Conservation (phyloP, 1,140 invertebrate species). For the Marisa cornuarietis region DNA sequence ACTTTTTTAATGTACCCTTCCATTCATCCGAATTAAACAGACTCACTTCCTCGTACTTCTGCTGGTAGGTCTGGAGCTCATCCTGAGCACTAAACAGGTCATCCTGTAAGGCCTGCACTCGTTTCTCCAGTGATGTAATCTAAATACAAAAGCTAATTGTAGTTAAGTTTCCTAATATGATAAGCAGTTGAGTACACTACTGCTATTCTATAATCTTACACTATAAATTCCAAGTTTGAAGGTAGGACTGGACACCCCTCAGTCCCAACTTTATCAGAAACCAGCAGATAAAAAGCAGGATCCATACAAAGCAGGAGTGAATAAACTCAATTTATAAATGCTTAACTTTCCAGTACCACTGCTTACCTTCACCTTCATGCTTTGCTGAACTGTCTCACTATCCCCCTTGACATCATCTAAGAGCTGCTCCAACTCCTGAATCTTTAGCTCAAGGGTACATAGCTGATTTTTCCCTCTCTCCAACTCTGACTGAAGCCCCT, state of each 20-base stretch:
- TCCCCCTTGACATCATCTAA: conserved; percentile 52
- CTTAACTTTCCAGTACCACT: background rate
- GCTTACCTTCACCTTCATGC: conserved; percentile 46
- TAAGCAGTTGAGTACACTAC: background rate
- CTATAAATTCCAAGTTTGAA: background rate
- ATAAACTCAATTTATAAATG: background rate
- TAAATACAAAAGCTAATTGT: conserved; percentile 15
- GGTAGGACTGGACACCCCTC: background rate
- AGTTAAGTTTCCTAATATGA: background rate
- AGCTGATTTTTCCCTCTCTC: conserved; percentile 6
- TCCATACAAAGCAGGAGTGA: background rate
- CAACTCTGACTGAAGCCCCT: conserved; percentile 1
- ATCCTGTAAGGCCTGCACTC: conserved; percentile 52
- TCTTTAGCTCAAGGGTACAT: conserved; percentile 17
- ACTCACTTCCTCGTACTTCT: conserved; percentile 52
- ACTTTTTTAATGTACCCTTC: no score
- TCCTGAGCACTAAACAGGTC: conserved; percentile 55
- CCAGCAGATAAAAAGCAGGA: background rate
- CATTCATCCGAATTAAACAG: background rate
- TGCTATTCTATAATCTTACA: background rate
- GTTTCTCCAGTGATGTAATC: conserved; percentile 50
- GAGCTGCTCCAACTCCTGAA: conserved; percentile 42
- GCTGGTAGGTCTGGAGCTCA: conserved; percentile 46
- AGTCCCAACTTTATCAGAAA: background rate
- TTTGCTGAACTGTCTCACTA: conserved; percentile 49